A percentile compares a stretch with the other conserved stretches of the same genome.
Evolutionary conservation across 1,140 invertebrate species (phyloP).

Genomic region (Microplitis mediator): DNA sequence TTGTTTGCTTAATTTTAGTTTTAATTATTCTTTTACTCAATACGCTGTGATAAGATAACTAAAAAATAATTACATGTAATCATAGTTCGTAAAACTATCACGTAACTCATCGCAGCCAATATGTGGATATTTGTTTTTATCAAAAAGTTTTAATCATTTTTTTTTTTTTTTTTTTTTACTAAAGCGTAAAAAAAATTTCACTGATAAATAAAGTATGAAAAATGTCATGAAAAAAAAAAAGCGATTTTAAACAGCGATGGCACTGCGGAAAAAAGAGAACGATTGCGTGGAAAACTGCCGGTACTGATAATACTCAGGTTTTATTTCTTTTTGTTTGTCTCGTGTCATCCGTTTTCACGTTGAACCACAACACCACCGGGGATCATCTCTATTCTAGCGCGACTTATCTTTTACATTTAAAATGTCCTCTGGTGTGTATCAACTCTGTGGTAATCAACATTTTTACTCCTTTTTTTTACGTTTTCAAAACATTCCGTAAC

Average conservation of each 20-base stretch:
- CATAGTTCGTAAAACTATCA: no score
- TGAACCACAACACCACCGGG: not conserved
- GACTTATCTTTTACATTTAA: constrained; percentile 26
- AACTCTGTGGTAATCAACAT: constrained; percentile 16
- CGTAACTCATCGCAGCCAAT: no score
- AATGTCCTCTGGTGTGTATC: constrained; percentile 6
- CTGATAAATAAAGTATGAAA: not conserved
- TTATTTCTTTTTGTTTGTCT: constrained; percentile 15
- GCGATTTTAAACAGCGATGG: not conserved
- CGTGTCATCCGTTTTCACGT: constrained; percentile 16
- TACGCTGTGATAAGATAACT: no score
- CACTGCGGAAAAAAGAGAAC: constrained; percentile 4
- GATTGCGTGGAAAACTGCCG: constrained; percentile 6
- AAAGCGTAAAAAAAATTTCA: no score
- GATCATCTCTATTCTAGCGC: constrained; percentile 15
- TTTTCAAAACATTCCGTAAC: not conserved
- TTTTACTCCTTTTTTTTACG: constrained; percentile 1
- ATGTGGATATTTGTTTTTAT: no score
- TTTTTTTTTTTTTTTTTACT: no score
- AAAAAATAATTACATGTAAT: no score
- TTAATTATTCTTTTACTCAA: no score
- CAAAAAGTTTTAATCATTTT: no score
- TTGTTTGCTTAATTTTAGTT: no score
- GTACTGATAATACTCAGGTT: constrained; percentile 8
- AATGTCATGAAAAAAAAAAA: constrained; percentile 1